Evolutionary conservation across 2,113 vertebrate species (phyloP).

Genomic region (Cyanoliseus patagonus): DNA sequence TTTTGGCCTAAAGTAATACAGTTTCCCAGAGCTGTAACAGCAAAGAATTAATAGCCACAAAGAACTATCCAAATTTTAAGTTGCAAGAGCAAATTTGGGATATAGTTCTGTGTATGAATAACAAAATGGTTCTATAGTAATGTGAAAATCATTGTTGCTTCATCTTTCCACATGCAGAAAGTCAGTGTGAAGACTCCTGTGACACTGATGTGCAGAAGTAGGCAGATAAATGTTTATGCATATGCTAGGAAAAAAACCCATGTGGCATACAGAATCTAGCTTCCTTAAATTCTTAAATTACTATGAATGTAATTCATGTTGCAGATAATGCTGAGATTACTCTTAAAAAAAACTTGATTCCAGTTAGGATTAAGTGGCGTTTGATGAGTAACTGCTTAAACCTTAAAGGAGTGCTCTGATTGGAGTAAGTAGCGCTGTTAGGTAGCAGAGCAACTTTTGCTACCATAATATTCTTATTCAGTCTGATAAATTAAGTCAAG

Average conservation of each 20-base stretch:
- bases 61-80: background rate
- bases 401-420: background rate
- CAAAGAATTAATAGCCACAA: background rate
- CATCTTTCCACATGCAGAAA: background rate
- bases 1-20: background rate
- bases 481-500: background rate
- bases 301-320: background rate
- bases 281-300: background rate
- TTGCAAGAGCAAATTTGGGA: background rate
- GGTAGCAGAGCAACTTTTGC: background rate
- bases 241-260: background rate
- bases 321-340: background rate
- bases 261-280: background rate
- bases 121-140: background rate
- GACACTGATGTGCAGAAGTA: background rate
- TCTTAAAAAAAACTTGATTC: background rate
- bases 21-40: background rate
- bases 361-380: background rate
- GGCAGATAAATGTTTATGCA: background rate
- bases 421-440: background rate
- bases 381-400: background rate
- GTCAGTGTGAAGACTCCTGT: background rate
- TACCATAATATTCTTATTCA: background rate
- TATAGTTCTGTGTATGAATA: background rate
- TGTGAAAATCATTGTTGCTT: background rate